A percentile compares a stretch with the other conserved stretches of the same genome.
These are phyloP conservation scores for Nephrocerus scutellatus DNA, from an alignment of 2,888 invertebrate genomes.

Conservation along the genomic window DNA sequence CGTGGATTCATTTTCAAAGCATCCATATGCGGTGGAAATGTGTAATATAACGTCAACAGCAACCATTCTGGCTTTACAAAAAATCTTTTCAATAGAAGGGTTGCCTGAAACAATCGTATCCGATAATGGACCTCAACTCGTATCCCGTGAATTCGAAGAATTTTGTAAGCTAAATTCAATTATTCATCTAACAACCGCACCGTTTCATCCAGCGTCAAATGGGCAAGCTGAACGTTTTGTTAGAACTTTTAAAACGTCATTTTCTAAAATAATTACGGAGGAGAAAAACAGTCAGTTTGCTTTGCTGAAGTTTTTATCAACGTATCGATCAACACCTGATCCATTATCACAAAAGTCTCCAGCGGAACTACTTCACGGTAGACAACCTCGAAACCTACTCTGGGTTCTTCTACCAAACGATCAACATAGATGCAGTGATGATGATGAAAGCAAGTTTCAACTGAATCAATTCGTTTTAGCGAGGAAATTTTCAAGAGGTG, in stretches of 20 bases:
- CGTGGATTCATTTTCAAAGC: too few relatives aligned
- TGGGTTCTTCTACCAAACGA: too few relatives aligned
- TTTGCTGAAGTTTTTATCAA: not conserved
- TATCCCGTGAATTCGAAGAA: slow-evolving; percentile 15
- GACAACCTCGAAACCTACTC: too few relatives aligned
- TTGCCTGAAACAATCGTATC: slow-evolving; percentile 24
- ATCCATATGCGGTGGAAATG: too few relatives aligned
- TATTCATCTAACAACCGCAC: slow-evolving; percentile 25
- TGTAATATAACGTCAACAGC: too few relatives aligned
- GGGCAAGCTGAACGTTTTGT: slow-evolving; percentile 25
- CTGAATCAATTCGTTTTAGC: too few relatives aligned
- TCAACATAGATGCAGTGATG: too few relatives aligned
- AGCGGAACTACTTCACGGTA: too few relatives aligned
- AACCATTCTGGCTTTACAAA: slow-evolving; percentile 13
- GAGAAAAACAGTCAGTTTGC: slow-evolving; percentile 5
- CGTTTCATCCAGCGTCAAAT: slow-evolving; percentile 26
- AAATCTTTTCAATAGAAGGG: slow-evolving; percentile 27
- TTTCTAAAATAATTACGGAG: slow-evolving; percentile 11
- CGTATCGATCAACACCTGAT: too few relatives aligned
- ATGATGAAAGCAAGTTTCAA: too few relatives aligned
- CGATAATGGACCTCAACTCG: slow-evolving; percentile 27
- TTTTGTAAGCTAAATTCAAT: slow-evolving; percentile 26
- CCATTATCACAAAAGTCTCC: too few relatives aligned
- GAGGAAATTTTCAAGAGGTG: too few relatives aligned
- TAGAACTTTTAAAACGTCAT: slow-evolving; percentile 18